Evolutionary conservation across 2,113 vertebrate genomes (phyloP), one percentile per base, ranked within the genome.

Genomic region (Phylloscopus trochilus): DNA sequence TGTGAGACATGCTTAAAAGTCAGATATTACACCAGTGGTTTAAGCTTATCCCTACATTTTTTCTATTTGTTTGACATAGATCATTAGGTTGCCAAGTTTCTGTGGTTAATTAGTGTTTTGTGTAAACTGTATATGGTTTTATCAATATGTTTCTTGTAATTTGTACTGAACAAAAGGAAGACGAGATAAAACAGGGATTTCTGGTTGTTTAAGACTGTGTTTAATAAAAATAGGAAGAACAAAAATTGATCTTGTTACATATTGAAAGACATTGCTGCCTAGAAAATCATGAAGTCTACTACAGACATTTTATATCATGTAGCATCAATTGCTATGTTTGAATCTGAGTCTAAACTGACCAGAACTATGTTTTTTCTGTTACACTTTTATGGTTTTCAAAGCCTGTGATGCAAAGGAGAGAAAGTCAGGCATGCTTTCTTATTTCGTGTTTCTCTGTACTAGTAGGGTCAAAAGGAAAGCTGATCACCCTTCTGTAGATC

Each of bases 61-160:
- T 81, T 77, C 44, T 67, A 1, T 77, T 83, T 67, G 7, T 62
- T 91, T 88, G 64, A 87, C 33, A 51, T 8, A 58, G 49, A 55
- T 86, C 9, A 72, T 37, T 21, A 55, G 24, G 72, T 52, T 86
- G 44, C 26, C 8, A 16, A 43, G n/a, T 95, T 95, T 60, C 49
- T 75, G 28, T 43, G 44, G 35, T 75, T 96, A 94, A 91, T 79
- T 85, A 73, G 41, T 68, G 52, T 84, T 90, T 75, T 94, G 87
- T 94, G 39, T 83, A 91, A 96, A 93, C 41, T 91, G 26, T 22
- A 9, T 62, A 70, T 77, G 27, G 24, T 83, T 85, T 70, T 83
- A 83, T 83, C 75, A 85, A 28, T 83, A 78, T 58, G 55, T 92
- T 95, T 70, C 41, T 70, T 90, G 44, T 83, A 59, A 91, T 91